phyloP scores from a whole-genome alignment of 1,140 invertebrate genomes.

The Rhopalosiphum padi region DNA sequence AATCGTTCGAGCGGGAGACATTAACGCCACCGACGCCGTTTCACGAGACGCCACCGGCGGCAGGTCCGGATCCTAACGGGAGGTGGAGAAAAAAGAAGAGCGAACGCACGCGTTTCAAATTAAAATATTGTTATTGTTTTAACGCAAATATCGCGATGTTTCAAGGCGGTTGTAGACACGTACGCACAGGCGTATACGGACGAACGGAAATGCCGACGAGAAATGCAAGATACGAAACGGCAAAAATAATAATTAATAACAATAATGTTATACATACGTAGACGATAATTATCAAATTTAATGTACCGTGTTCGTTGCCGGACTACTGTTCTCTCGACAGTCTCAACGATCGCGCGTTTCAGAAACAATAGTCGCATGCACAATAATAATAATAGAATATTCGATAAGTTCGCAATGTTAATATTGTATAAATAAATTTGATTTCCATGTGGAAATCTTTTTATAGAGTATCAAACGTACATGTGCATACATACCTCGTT shows the following conservation, averaged over 20 bases:
- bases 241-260: not conserved
- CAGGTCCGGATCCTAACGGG: not conserved
- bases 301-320: not conserved
- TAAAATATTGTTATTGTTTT: constrained; percentile 19
- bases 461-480: not conserved
- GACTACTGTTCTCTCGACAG: not conserved
- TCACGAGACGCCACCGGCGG: not conserved
- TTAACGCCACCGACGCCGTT: not conserved
- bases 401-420: not conserved
- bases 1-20: not conserved
- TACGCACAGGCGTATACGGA: not conserved
- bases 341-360: not conserved
- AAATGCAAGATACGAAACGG: not conserved
- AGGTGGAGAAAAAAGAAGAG: not conserved
- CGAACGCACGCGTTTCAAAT: not conserved
- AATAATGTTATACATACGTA: not conserved
- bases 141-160: not conserved
- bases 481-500: not conserved
- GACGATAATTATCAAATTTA: not conserved
- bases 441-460: not conserved
- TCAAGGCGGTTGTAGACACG: not conserved
- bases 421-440: not conserved
- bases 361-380: not conserved
- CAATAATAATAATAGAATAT: not conserved
- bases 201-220: not conserved